Base-by-base conservation (phyloP, 2,797 vertebrate species). In the Mus caroli region DNA sequence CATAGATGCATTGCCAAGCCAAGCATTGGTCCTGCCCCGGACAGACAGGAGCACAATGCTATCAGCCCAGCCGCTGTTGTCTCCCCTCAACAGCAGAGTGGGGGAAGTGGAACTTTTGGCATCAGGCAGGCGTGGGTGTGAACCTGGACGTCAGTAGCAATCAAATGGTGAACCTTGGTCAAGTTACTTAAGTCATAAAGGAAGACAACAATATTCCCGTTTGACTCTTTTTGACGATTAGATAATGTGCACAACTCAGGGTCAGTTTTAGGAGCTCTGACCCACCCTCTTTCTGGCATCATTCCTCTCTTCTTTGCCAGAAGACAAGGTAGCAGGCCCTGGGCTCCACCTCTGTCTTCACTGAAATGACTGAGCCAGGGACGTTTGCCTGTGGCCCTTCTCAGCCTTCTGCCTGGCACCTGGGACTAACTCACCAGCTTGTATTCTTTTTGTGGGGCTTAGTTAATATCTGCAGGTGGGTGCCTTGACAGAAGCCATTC, bases 381-480 rank as follows among this genome's bases (percentile, higher is more conserved):
- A 58, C 34, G 28, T 9, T 40, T 46, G 69, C n/a, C 37, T 19
- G 4, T 46, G 73, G 37, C 34, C 31, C 34, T 9, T 71, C 24
- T 11, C 4, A 78, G 50, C 8, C 7, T 40, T 88, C 77, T 26
- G 0, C 3, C 3, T 54, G 20, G 19, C 15, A 5, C 92, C 80
- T 6, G 6, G 82, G 78, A 15, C 17, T 43, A 3, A 37, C 28
- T 75, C 40, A 9, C 6, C 1, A 0, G 69, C 34, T 40, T 31
- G 22, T 26, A 40, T 28, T 24, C 37, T 60, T 3, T 71, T 22
- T 22, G 12, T 24, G 43, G 69, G 64, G 9, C n/a, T 83, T 78
- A 71, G 76, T 28, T 88, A 13, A 79, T 96, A 90, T 75, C 69
- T 83, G 31, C 40, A 92, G 34, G 31, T 24, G 64, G 80, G 46